Evolutionary conservation across 2,888 invertebrate species (phyloP).

Genomic region (Rhorus exstirpatorius): DNA sequence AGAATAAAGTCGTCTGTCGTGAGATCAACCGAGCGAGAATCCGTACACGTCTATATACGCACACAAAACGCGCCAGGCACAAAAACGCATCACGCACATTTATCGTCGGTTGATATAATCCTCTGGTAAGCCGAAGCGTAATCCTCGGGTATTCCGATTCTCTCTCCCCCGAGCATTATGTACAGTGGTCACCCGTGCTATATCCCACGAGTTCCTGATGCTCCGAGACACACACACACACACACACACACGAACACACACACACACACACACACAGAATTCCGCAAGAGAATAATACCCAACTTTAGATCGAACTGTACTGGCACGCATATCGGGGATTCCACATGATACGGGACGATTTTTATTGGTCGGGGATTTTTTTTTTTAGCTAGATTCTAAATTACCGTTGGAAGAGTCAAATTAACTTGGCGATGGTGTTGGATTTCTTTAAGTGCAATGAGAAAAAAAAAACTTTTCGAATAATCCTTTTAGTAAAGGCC

Average conservation of each 20-base stretch:
- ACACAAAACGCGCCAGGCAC: background rate
- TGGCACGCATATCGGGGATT: background rate
- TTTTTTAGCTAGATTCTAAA: too few relatives aligned
- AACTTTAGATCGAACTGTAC: conserved; percentile 17
- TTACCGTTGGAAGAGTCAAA: too few relatives aligned
- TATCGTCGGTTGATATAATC: conserved; percentile 64
- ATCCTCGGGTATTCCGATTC: conserved; percentile 65
- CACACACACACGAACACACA: too few relatives aligned
- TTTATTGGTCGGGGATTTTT: too few relatives aligned
- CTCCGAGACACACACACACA: too few relatives aligned
- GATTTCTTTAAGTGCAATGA: too few relatives aligned
- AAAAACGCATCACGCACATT: conserved; percentile 31
- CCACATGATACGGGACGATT: too few relatives aligned
- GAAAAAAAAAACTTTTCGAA: too few relatives aligned
- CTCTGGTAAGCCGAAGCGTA: conserved; percentile 69
- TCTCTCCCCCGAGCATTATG: conserved; percentile 50
- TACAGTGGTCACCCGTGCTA: conserved; percentile 45
- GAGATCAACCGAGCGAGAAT: conserved; percentile 45
- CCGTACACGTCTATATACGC: conserved; percentile 7
- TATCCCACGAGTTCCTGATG: conserved; percentile 7
- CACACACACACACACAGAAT: too few relatives aligned
- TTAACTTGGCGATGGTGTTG: too few relatives aligned
- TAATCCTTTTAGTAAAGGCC: too few relatives aligned
- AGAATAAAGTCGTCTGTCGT: conserved; percentile 55
- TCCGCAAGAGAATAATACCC: conserved; percentile 34